Evolutionary conservation across 1,140 invertebrate species (phyloP), one percentile per base, ranked within the genome.

Genomic region (Pachypeltis micranthus): DNA sequence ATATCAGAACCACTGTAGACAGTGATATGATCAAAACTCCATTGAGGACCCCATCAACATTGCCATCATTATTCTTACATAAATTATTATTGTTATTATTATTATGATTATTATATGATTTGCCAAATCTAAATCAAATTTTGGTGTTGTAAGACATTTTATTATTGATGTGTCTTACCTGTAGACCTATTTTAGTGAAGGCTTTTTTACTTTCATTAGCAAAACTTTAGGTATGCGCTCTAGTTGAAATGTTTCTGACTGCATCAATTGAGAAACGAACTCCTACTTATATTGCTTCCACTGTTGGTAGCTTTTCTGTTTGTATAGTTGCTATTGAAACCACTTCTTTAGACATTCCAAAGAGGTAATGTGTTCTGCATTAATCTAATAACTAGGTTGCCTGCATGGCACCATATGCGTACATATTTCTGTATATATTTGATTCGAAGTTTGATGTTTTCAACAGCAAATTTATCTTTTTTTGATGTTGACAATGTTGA

Each of bases 91-190:
- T 24, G 27, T 3, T 12, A 24, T 27, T 27, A 58, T 19, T n/a
- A 24, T 28, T 31, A 59, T 59, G 24, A 57, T 57, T 1, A 24
- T 7, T 57, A 57, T 21, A 59, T 59, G 26, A 14, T 59, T 59
- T 21, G 26, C 10, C 10, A 10, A 14, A 51, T 21, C 21, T 21
- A 16, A 21, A 7, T 4, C 19, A 4, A 51, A 16, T 4, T 51
- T 51, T 10, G 7, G 21, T 51, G n/a, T n/a, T n/a, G n/a, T n/a
- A n/a, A n/a, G n/a, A n/a, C n/a, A n/a, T n/a, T n/a, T n/a, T n/a
- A n/a, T n/a, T n/a, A n/a, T n/a, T n/a, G n/a, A n/a, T n/a, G n/a
- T n/a, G n/a, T n/a, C n/a, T n/a, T n/a, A n/a, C n/a, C n/a, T n/a
- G n/a, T n/a, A n/a, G n/a, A n/a, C n/a, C n/a, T n/a, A n/a, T n/a